Evolutionary conservation across 2,113 vertebrate species (phyloP), one percentile per base, ranked within the genome.

Genomic region (Sander vitreus): DNA sequence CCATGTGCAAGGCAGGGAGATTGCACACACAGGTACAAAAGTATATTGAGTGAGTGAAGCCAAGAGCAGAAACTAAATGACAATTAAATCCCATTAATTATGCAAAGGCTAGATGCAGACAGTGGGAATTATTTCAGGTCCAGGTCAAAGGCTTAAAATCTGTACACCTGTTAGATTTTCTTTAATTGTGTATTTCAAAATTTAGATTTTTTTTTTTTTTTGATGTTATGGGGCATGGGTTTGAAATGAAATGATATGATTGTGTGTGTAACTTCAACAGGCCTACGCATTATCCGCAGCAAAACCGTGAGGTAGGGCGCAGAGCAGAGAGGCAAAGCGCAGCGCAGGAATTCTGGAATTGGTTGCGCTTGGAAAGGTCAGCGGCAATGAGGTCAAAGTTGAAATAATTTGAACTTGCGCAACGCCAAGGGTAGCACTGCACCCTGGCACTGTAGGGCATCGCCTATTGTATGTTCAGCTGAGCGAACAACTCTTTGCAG

Each of bases 21-120:
- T 57, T 80, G 70, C 54, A 66, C 78, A 82, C 67, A 77, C 73
- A 66, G 67, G 75, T 81, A 85, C 69, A 78, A 59, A 80, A 67
- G 58, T 54, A 73, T 58, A 82, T 10, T 63, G 47, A 70, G 51
- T 54, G 39, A 87, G 48, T 54, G 23, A 82, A 71, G 53, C 57
- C 54, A 74, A 65, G 62, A 47, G 73, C 64, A 80, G 21, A 78
- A 73, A 75, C 47, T 67, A 77, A 84, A 85, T 58, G 47, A 75
- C 48, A 66, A 67, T 83, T 84, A 70, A 85, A 65, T 39, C 19
- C 11, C 54, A 76, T 90, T 85, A 81, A 85, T 84, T 67, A 89
- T 84, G 43, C 50, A 71, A 50, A 63, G 47, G 23, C 25, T 73
- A 15, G 48, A 73, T 84, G 60, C 23, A 81, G 58, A 65, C 25